Percentiles rank a stretch among this genome's conserved stretches.
Conservation (phyloP, 1,140 invertebrate genomes). For the Zaprionus vittiger region DNA sequence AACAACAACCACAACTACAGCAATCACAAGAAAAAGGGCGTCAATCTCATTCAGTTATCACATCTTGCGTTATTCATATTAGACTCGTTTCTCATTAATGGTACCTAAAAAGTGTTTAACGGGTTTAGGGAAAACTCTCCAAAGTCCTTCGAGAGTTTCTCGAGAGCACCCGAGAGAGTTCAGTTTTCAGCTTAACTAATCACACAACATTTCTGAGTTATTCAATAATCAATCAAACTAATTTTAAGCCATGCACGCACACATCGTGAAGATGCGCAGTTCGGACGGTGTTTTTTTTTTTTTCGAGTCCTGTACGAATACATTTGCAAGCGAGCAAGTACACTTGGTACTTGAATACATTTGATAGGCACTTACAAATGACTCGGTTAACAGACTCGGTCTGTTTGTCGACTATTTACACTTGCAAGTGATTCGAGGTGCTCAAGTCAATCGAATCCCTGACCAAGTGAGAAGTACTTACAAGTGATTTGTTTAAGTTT, state of each 20-base stretch:
- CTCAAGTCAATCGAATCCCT: no score
- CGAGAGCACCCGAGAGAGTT: neutral
- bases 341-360: neutral
- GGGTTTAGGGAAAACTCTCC: neutral
- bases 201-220: neutral
- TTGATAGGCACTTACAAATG: neutral
- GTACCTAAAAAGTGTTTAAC: neutral
- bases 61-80: neutral
- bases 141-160: neutral
- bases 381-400: neutral
- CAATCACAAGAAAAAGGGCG: constrained; percentile 10
- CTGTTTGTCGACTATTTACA: neutral
- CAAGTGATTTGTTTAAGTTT: neutral
- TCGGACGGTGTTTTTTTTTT: neutral
- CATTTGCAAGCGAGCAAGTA: neutral
- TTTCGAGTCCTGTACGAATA: neutral
- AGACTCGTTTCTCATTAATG: constrained; percentile 4
- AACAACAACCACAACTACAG: constrained; percentile 15
- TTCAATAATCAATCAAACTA: constrained; percentile 1
- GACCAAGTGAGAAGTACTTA: neutral
- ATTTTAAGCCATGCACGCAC: neutral
- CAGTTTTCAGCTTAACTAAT: constrained; percentile 4
- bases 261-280: constrained; percentile 1
- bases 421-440: neutral
- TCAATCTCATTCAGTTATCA: constrained; percentile 1